A percentile compares a stretch with the other conserved stretches of the same genome.
These are phyloP conservation scores for Platyscapa corneri DNA, from an alignment of 1,140 invertebrate genomes.

Conservation along the genomic window DNA sequence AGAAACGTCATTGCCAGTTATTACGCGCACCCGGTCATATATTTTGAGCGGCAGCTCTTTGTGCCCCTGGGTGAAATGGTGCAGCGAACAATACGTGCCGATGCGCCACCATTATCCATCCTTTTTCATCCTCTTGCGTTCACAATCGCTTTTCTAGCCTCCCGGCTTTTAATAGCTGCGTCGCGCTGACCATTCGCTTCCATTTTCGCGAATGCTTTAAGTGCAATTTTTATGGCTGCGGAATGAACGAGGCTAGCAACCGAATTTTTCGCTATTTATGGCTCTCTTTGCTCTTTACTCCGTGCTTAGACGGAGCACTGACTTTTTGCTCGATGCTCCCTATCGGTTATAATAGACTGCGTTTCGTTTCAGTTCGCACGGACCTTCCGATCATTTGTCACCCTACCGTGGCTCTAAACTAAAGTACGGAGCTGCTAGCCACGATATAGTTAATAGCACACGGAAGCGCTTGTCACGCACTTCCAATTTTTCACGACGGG, in stretches of 20 bases:
- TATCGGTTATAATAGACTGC: constrained; percentile 8
- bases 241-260: neutral
- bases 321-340: neutral
- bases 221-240: neutral
- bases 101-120: neutral
- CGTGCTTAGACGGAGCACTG: neutral
- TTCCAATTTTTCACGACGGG: constrained; percentile 22
- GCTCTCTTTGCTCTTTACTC: too few relatives aligned
- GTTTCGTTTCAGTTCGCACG: neutral
- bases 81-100: neutral
- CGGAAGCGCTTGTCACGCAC: constrained; percentile 40
- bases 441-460: neutral
- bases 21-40: neutral
- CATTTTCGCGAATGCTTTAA: neutral
- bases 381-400: constrained; percentile 37
- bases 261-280: neutral
- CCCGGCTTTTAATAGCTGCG: neutral
- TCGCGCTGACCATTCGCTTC: neutral
- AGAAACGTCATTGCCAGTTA: neutral
- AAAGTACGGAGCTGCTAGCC: neutral
- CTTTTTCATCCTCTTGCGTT: neutral
- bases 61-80: neutral
- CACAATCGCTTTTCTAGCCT: neutral
- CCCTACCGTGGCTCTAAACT: neutral
- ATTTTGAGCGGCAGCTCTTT: neutral